Base-by-base conservation (phyloP, 2,888 invertebrate species). In the Noctua comes region DNA sequence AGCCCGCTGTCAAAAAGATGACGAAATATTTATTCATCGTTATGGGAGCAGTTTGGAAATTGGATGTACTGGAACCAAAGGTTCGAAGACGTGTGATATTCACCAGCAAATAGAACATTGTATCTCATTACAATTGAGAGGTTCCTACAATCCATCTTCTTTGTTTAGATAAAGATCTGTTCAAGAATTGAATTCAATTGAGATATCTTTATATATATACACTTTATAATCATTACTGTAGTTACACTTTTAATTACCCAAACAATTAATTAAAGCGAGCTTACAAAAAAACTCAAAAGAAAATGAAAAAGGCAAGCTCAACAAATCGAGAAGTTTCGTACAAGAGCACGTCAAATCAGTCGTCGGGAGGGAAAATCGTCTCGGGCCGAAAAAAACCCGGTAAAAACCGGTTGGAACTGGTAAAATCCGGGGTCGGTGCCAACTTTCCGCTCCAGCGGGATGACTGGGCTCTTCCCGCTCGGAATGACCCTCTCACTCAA, bases 381-480 rank as follows among this genome's bases (percentile, higher is more conserved):
- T 87, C 73, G 72, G 76, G 84, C 73, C 80, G 86, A 82, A 82
- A 87, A 86, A 83, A 83, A 76, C 79, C 72, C 77, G 83, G 78
- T 87, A 90, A 90, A 90, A 93, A 89, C 87, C 88, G 81, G 77
- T 71, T 84, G 75, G 83, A 82, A 88, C 91, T 89, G 88, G 92
- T 88, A 84, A 91, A 91, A 91, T 91, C 92, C 89, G 89, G 90
- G 88, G 86, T 87, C 91, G 87, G 89, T 93, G 94, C 94, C 94
- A 94, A 94, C 88, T 93, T 92, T 91, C 89, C 90, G 89, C 82
- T 87, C 83, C 86, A 77, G 87, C 87, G 86, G 90, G 90, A 90
- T 93, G 93, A 92, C 91, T 91, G 90, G 89, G 91, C 90, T 90
- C 89, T 91, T 91, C 87, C 88, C 91, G 86, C 77, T 77, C 87